Percentiles rank a stretch among this genome's conserved stretches.
These are phyloP conservation scores for Pelecanus crispus DNA, from an alignment of 2,113 vertebrate species.

Conservation along the genomic window DNA sequence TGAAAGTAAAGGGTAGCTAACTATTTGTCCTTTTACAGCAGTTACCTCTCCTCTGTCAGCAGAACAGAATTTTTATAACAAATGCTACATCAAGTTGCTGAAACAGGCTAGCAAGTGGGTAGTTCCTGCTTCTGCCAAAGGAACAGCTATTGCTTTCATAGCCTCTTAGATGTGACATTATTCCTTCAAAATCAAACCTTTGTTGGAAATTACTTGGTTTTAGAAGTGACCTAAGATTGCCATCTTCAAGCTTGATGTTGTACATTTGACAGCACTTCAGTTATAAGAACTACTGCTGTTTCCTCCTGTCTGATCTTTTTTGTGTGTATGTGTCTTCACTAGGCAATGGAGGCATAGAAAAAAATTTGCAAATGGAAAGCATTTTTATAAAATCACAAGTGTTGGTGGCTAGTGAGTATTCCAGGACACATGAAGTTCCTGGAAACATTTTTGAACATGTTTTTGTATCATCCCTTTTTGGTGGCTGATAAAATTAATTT, in stretches of 20 bases:
- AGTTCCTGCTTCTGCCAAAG: not conserved
- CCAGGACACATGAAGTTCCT: not conserved
- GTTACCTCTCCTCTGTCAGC: not conserved
- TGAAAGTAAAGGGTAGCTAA: conserved; percentile 8
- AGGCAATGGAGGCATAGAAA: not conserved
- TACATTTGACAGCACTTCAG: not conserved
- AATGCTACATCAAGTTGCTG: not conserved
- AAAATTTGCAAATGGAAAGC: not conserved
- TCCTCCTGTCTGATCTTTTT: not conserved
- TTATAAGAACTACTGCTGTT: not conserved
- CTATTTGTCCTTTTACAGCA: not conserved
- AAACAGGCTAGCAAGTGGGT: not conserved
- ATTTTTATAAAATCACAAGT: not conserved
- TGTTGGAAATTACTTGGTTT: not conserved
- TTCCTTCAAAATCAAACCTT: not conserved
- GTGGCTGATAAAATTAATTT: not conserved
- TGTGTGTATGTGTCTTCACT: not conserved
- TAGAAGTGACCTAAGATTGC: not conserved
- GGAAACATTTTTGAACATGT: not conserved
- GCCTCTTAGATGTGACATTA: not conserved
- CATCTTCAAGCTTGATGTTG: not conserved
- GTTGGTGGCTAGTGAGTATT: not conserved
- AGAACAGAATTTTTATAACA: not conserved
- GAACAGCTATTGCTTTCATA: not conserved
- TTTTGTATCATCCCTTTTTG: not conserved